phyloP scores from a whole-genome alignment of 2,113 vertebrate species.

The Ochotona princeps region DNA sequence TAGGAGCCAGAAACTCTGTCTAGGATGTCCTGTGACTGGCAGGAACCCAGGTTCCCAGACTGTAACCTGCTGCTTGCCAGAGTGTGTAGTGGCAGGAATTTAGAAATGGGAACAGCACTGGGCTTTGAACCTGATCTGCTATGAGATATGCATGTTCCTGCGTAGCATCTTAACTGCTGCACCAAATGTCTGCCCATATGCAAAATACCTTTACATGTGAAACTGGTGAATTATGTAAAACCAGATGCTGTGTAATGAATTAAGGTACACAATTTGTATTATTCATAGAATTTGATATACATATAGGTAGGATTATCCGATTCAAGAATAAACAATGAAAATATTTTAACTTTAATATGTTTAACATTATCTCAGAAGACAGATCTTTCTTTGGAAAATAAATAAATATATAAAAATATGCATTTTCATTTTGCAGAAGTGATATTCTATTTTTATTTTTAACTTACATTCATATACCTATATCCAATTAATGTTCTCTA shows the following conservation, averaged over 20 bases:
- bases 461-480: background rate
- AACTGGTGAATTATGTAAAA: background rate
- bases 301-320: background rate
- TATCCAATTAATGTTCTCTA: background rate
- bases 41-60: too few species aligned
- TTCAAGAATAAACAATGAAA: background rate
- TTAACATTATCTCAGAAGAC: background rate
- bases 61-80: too few species aligned
- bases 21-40: too few species aligned
- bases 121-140: too few species aligned
- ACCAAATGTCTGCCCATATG: too few species aligned
- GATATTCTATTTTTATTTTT: background rate
- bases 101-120: too few species aligned
- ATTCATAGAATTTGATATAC: background rate
- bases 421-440: background rate
- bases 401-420: background rate
- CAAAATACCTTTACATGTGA: background rate
- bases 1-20: too few species aligned
- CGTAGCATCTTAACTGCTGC: too few species aligned
- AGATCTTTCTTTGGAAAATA: background rate
- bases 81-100: too few species aligned
- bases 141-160: too few species aligned
- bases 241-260: background rate
- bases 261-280: background rate
- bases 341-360: background rate